Conservation (phyloP, 37 sponge, comb jelly and placozoan species). For the Theonella swinhoei region DNA sequence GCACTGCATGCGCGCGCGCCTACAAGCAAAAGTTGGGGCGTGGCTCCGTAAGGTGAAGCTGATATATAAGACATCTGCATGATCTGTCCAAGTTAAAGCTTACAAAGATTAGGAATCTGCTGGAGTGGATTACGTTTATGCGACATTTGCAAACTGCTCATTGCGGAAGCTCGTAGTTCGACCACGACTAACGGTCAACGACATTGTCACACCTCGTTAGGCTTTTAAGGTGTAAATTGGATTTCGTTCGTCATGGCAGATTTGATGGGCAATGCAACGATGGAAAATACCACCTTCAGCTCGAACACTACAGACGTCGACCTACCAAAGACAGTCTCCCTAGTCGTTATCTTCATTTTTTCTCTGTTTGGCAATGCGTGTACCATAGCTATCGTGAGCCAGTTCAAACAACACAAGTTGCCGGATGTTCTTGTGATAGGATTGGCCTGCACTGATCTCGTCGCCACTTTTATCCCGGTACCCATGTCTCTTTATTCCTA, state of each 20-base stretch:
- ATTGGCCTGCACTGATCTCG: conserved; percentile 67
- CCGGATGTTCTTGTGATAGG: conserved; percentile 77
- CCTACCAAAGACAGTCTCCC: conserved; percentile 27
- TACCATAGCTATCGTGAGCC: conserved; percentile 53
- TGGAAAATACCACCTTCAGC: not conserved
- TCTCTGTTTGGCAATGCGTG: conserved; percentile 56
- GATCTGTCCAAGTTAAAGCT: too few relatives aligned
- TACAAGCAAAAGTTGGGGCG: too few relatives aligned
- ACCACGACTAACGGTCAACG: too few relatives aligned
- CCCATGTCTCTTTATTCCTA: conserved; percentile 55
- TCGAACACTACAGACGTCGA: conserved; percentile 1
- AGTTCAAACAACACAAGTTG: conserved; percentile 59
- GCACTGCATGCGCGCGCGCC: too few relatives aligned
- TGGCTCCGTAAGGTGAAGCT: too few relatives aligned
- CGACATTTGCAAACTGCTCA: too few relatives aligned
- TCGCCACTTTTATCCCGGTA: conserved; percentile 60
- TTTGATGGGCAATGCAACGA: not conserved
- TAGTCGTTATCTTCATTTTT: conserved; percentile 29
- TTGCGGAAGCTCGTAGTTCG: too few relatives aligned
- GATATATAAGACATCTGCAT: too few relatives aligned
- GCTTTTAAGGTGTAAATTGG: not conserved
- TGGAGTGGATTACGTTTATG: too few relatives aligned
- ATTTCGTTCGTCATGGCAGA: not conserved
- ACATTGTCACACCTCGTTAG: not conserved
- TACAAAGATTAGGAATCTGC: too few relatives aligned